Evolutionary conservation across 2,797 vertebrate genomes (phyloP).

Genomic region (Chiloscyllium punctatum): DNA sequence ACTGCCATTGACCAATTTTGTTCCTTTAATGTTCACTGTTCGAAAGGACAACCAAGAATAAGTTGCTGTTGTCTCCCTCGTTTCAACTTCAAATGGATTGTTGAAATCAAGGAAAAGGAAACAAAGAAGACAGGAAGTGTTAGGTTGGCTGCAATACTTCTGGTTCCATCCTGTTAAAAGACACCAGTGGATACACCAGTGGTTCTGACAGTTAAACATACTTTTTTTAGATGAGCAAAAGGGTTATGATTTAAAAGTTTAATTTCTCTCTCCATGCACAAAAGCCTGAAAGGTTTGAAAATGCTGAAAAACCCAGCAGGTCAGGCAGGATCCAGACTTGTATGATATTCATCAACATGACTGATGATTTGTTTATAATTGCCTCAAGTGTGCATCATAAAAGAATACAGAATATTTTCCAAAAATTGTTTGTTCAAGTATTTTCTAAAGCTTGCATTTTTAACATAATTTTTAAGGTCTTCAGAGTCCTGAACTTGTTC

Average conservation of each 20-base stretch:
- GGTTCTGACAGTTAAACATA: neutral
- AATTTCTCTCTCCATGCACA: neutral
- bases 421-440: neutral
- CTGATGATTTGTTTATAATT: neutral
- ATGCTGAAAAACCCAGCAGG: too few species aligned
- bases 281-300: neutral
- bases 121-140: neutral
- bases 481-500: neutral
- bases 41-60: neutral
- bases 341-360: neutral
- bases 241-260: neutral
- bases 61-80: too few species aligned
- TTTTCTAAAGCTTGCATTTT: neutral
- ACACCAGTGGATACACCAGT: neutral
- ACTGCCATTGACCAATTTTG: neutral
- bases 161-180: neutral
- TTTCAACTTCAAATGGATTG: too few species aligned
- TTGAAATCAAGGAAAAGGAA: neutral
- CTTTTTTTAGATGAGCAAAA: neutral
- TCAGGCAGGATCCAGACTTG: too few species aligned
- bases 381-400: neutral
- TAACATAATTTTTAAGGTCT: neutral
- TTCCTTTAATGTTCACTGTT: neutral
- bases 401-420: neutral
- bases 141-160: neutral